phyloP scores from a whole-genome alignment of 2,113 vertebrate genomes.

The Falcunculus frontatus region DNA sequence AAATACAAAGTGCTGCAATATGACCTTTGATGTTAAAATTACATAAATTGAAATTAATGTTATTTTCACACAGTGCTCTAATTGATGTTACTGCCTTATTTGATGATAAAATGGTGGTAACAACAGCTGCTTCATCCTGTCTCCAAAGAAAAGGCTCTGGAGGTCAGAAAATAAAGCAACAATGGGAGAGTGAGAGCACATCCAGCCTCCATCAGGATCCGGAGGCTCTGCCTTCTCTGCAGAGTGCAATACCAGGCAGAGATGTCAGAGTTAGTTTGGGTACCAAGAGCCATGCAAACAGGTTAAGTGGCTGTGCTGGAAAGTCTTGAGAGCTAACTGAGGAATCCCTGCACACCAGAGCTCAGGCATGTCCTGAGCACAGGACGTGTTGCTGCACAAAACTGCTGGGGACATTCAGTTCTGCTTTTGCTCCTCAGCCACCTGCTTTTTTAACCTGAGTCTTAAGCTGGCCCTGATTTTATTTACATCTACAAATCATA shows the following conservation, averaged over 20 bases:
- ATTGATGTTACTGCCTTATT: neutral
- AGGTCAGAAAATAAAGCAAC: neutral
- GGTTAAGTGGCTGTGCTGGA: neutral
- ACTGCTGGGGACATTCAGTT: neutral
- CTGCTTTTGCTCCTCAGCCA: neutral
- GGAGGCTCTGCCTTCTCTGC: neutral
- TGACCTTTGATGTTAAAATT: neutral
- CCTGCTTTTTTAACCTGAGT: neutral
- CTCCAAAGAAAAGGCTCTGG: neutral
- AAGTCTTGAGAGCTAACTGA: neutral
- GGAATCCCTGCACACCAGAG: neutral
- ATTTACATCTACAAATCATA: neutral
- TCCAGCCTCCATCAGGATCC: neutral
- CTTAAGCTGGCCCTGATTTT: neutral
- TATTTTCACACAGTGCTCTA: neutral
- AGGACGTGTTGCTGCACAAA: neutral
- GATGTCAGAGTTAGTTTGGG: neutral
- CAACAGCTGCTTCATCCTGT: neutral
- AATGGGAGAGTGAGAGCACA: accelerated
- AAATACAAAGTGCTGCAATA: neutral
- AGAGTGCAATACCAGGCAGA: neutral
- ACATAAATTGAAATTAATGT: neutral
- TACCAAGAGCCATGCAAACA: neutral
- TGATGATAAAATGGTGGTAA: neutral
- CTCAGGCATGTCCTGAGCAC: neutral